Conservation (phyloP, 2,797 vertebrate genomes). For the Phaenicophaeus curvirostris region DNA sequence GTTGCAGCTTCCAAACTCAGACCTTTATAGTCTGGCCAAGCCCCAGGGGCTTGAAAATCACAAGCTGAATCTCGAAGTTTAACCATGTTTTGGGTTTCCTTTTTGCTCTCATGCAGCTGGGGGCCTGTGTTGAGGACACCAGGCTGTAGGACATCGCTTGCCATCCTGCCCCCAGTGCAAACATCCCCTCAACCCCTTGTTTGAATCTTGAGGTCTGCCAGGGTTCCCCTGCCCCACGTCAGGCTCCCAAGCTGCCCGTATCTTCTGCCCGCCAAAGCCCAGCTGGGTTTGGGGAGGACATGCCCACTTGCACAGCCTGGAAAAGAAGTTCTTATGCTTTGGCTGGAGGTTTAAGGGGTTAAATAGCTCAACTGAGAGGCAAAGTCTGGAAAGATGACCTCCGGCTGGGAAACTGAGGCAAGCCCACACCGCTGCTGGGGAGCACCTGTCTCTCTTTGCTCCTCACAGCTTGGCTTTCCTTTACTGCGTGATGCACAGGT, state of each 20-base stretch:
- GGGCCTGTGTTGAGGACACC: not conserved
- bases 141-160: not conserved
- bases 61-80: constrained; percentile 27
- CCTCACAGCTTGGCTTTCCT: rapidly evolving
- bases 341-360: not conserved
- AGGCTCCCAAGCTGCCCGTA: not conserved
- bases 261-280: not conserved
- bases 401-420: constrained; percentile 1
- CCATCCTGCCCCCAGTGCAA: not conserved
- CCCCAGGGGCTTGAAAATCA: constrained; percentile 49
- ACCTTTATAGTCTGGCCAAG: constrained; percentile 65
- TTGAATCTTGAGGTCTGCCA: not conserved
- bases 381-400: not conserved
- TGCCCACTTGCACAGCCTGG: not conserved
- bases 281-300: not conserved
- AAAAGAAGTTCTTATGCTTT: not conserved
- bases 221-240: not conserved
- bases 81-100: constrained; percentile 26
- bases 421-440: not conserved
- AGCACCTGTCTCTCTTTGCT: not conserved
- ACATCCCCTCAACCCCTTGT: not conserved
- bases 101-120: not conserved
- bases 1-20: constrained; percentile 33
- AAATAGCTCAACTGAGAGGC: not conserved
- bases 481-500: not conserved